Evolutionary conservation across 2,797 vertebrate species (phyloP).

Genomic region (Crypturellus tataupa): DNA sequence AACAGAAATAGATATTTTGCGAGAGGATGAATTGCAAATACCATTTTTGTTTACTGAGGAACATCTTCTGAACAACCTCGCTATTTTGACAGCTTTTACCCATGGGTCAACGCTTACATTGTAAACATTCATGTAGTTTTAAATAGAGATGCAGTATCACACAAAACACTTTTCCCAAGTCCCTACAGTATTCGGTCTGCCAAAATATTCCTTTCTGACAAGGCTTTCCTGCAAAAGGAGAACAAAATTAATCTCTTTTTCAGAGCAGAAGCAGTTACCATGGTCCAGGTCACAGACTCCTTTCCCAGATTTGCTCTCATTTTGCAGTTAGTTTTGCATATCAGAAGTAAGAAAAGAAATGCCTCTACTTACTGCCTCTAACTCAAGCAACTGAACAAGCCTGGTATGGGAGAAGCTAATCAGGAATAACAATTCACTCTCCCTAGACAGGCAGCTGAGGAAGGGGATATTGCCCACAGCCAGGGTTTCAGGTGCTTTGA

Average conservation of each 20-base stretch:
- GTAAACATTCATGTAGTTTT: neutral
- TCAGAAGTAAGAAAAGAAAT: neutral
- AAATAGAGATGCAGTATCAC: neutral
- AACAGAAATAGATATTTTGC: accelerated
- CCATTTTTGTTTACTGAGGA: neutral
- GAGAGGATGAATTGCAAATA: neutral
- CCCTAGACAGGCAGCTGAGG: no score
- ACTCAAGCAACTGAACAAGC: no score
- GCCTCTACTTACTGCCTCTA: no score
- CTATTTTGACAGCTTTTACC: neutral
- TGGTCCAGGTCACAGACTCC: accelerated
- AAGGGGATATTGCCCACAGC: neutral
- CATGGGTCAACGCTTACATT: neutral
- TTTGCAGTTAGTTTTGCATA: neutral
- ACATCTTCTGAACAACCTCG: neutral
- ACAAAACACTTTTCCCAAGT: neutral
- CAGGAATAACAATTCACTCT: no score
- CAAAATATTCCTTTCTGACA: neutral
- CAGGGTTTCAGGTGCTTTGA: neutral
- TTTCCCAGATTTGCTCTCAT: neutral
- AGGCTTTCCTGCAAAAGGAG: neutral
- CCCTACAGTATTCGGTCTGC: neutral
- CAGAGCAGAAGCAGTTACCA: accelerated
- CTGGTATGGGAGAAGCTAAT: no score
- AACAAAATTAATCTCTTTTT: neutral